A percentile compares a stretch with the other conserved stretches of the same genome.
phyloP scores from a whole-genome alignment of 2,113 vertebrate species.

The Phrynosoma blainvillii region DNA sequence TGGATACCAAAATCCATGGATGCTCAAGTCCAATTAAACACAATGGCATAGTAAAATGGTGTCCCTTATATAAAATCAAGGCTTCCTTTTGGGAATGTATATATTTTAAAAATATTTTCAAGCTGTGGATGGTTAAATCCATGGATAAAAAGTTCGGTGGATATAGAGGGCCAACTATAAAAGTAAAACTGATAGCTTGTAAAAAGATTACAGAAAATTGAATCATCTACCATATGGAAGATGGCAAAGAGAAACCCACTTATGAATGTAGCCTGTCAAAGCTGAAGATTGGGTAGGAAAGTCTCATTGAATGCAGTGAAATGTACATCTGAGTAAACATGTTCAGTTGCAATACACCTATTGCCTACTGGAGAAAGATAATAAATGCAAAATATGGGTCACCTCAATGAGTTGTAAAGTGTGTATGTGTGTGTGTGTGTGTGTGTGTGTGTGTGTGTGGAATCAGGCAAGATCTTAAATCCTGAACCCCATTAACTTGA shows the following conservation, averaged over 20 bases:
- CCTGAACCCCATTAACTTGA: not conserved
- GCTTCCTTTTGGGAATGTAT: too few relatives aligned
- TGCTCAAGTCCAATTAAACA: too few relatives aligned
- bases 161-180: too few relatives aligned
- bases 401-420: not conserved
- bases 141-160: too few relatives aligned
- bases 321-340: not conserved
- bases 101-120: too few relatives aligned
- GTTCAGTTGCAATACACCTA: not conserved
- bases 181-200: not conserved
- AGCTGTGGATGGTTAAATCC: too few relatives aligned
- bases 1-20: too few relatives aligned
- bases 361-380: not conserved
- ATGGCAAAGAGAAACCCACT: not conserved
- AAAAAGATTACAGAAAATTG: not conserved
- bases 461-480: too few relatives aligned
- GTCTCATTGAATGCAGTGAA: not conserved
- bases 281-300: not conserved
- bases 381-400: not conserved
- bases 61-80: too few relatives aligned
- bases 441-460: not conserved
- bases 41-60: too few relatives aligned
- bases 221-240: not conserved
- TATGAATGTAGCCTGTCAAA: not conserved
- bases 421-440: not conserved